Evolutionary conservation across 1,140 invertebrate species (phyloP), one percentile per base, ranked within the genome.

Genomic region (Tetramorium alpestre): DNA sequence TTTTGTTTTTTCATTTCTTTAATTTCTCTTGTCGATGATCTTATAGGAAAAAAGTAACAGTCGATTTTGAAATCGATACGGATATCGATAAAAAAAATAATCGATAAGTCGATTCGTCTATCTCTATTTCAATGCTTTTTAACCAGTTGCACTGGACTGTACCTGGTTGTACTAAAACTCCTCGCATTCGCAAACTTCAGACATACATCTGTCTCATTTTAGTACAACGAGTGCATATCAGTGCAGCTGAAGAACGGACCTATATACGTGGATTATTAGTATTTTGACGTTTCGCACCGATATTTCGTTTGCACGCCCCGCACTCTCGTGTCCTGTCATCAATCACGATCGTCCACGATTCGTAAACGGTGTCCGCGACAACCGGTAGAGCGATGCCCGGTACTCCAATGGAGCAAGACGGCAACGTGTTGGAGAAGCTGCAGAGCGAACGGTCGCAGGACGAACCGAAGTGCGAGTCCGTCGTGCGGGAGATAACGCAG

Each of bases 401-500:
- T 70, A 94, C 93, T 76, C 94, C 94, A 41, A 88, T 92, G 60
- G 92, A 92, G 41, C 85, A 86, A 47, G 88, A 91, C 28, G 90
- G 92, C 13, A 88, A 87, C 38, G 77, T 88, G 41, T 80, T 92
- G 7, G 77, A 81, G 16, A 91, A 92, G 65, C 51, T 90, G 44
- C 90, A 92, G 77, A 93, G 33, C 77, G 85, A 87, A 80, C 84
- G 85, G 86, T 62, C 91, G 87, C 89, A 88, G 22, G 78, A 86
- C 16, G 62, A 88, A 56, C 49, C 58, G 25, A 87, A 91, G 16
- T 69, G 81, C 11, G 88, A 92, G 7, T 82, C 89, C 6, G 89
- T 91, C 41, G 89, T 92, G 25, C 89, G 96, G 38, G 96, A 97
- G 95, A 93, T 96, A 86, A 96, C 96, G 18, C 96, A 96, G 93